Evolutionary conservation across 2,113 vertebrate genomes (phyloP), one percentile per base, ranked within the genome.

Genomic region (Montifringilla adamsi): DNA sequence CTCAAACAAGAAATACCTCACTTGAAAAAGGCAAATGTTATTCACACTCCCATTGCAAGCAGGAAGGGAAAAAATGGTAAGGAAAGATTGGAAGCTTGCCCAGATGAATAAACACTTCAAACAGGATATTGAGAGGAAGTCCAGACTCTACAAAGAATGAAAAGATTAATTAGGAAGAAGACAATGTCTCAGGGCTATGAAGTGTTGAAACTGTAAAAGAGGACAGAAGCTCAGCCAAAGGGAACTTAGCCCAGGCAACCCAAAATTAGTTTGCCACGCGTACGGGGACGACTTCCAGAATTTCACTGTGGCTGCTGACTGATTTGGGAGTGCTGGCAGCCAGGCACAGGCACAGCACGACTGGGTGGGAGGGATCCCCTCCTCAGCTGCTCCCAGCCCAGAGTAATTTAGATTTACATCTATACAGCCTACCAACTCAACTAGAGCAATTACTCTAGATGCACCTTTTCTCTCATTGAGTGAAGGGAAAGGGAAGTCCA

Each of bases 101-200:
- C 1, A 0, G 35, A 78, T 74, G 93, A 92, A 90, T 81, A 89
- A 93, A 86, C 79, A 72, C 14, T 55, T 93, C 50, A 62, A 89
- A 69, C 30, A 89, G 79, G 85, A 73, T 62, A 72, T 43, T n/a
- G 59, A 92, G 75, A 92, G 37, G 59, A 95, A 94, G 35, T 89
- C 73, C 77, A 92, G 91, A 53, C 56, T 69, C 60, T 44, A 35
- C 64, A 86, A 84, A 84, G 88, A 92, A 85, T 59, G 26, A 90
- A 80, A 84, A 84, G 63, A 81, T 86, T 89, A 86, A 83, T 93
- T 93, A 84, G 63, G 46, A 85, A 86, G 43, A 92, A 14, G 69
- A 70, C 47, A 81, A 41, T 13, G 52, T 87, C 94, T 88, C 86
- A 37, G 35, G 74, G 33, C 50, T 74, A 59, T 2, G 0, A 80